A percentile compares a stretch with the other conserved stretches of the same genome.
Evolutionary conservation across 2,888 invertebrate species (phyloP).

Genomic region (Minunthozetes semirufus): DNA sequence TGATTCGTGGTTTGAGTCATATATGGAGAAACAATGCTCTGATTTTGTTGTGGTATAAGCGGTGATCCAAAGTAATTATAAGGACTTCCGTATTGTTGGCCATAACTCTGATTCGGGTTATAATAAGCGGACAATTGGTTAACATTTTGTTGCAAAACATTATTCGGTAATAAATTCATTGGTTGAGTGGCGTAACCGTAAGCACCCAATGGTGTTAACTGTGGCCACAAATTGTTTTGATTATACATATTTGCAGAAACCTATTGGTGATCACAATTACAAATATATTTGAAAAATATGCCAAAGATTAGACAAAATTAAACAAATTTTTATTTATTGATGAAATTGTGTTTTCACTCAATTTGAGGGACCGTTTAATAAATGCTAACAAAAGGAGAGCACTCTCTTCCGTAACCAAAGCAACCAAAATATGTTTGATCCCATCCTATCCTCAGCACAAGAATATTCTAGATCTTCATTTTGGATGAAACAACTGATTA

Average conservation of each 20-base stretch:
- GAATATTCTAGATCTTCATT: too few species aligned
- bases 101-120: neutral
- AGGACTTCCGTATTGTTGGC: neutral
- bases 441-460: too few species aligned
- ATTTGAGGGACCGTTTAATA: constrained; percentile 1
- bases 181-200: neutral
- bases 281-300: neutral
- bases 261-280: neutral
- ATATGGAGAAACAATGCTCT: neutral
- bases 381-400: neutral
- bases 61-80: neutral
- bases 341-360: neutral
- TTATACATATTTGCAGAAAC: neutral
- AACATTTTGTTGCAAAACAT: neutral
- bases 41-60: neutral
- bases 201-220: neutral
- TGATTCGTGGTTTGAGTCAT: neutral
- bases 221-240: constrained; percentile 4
- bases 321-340: neutral
- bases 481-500: too few species aligned
- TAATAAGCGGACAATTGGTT: neutral
- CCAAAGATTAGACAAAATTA: neutral
- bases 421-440: too few species aligned
- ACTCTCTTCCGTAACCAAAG: too few species aligned
- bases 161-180: neutral